These are phyloP conservation scores for Elephas maximus DNA, from an alignment of 2,113 vertebrate species.

Conservation along the genomic window DNA sequence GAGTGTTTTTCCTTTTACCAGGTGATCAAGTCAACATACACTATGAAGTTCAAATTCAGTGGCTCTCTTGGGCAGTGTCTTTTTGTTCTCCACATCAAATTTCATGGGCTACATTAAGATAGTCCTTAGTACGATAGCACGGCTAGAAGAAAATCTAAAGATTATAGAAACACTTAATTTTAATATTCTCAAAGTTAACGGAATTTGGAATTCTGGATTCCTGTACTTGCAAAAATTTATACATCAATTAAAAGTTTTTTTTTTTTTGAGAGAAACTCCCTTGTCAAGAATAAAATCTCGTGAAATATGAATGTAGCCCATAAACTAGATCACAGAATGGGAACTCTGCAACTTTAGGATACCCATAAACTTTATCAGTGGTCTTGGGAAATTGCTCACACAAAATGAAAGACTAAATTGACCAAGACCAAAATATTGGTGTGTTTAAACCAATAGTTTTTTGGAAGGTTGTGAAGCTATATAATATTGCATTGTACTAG, in stretches of 20 bases:
- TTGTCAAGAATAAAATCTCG: slow-evolving; percentile 1
- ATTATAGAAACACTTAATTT: slow-evolving; percentile 63
- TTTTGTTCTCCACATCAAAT: slow-evolving; percentile 56
- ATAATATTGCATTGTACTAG: not conserved
- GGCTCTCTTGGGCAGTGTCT: slow-evolving; percentile 68
- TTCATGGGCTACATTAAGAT: slow-evolving; percentile 60
- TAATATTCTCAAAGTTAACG: slow-evolving; percentile 50
- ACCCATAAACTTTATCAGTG: slow-evolving; percentile 11
- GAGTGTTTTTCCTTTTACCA: slow-evolving; percentile 40
- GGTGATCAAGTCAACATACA: slow-evolving; percentile 61
- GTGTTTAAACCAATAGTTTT: slow-evolving; percentile 9
- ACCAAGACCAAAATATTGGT: not conserved
- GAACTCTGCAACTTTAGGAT: not conserved
- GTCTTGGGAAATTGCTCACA: not conserved
- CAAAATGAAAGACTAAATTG: slow-evolving; percentile 37
- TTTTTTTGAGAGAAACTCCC: slow-evolving; percentile 35
- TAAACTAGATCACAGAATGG: slow-evolving; percentile 28
- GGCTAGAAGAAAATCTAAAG: slow-evolving; percentile 68
- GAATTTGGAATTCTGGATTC: slow-evolving; percentile 55
- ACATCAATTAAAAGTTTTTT: not conserved
- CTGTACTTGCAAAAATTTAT: slow-evolving; percentile 18
- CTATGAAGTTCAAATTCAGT: slow-evolving; percentile 64
- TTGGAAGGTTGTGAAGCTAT: not conserved
- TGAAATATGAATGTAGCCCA: not conserved
- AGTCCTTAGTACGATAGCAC: slow-evolving; percentile 49